Evolutionary conservation across 2,113 vertebrate genomes (phyloP), one percentile per base, ranked within the genome.

Genomic region (Sander vitreus): DNA sequence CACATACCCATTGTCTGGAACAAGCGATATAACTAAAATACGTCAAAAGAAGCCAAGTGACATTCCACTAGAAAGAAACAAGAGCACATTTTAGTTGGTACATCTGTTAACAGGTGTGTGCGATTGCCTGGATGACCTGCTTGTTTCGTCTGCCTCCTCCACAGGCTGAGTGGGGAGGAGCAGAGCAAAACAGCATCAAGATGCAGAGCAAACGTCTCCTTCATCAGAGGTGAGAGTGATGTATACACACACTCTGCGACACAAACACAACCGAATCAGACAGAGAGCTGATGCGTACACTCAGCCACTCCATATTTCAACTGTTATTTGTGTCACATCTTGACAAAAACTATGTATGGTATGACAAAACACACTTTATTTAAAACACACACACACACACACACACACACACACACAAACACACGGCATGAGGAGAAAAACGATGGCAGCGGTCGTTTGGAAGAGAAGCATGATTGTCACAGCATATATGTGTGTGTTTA

Each of bases 151-250:
- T 13, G 25, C 76, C 62, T 77, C 67, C 63, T 75, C 83, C 16
- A 57, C 57, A 39, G 51, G 67, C 60, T 59, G 67, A 47, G 47
- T 7, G 48, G 65, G 74, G 84, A 64, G 72, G 73, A 81, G 75
- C 19, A 13, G 21, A 67, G 76, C 3, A 51, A 72, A 72, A 25
- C 47, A 13, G 73, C 72, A 74, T 87, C 73, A 82, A 80, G 85
- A 88, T 43, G 79, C 57, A 68, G 70, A 72, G 21, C 58, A 73
- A 86, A 88, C 48, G 79, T 78, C 81, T 85, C 83, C 78, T 87
- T 85, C 80, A 85, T 90, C 81, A 76, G 85, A 92, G 83, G 86
- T 77, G 78, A 85, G 71, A 73, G 63, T 39, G 73, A 83, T 76
- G 55, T 39, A 68, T 36, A 51, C 58, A 64, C 43, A 54, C 27